Percentiles rank a stretch among this genome's conserved stretches.
phyloP scores from a whole-genome alignment of 2,797 vertebrate species.

The Dendrocincla fuliginosa region DNA sequence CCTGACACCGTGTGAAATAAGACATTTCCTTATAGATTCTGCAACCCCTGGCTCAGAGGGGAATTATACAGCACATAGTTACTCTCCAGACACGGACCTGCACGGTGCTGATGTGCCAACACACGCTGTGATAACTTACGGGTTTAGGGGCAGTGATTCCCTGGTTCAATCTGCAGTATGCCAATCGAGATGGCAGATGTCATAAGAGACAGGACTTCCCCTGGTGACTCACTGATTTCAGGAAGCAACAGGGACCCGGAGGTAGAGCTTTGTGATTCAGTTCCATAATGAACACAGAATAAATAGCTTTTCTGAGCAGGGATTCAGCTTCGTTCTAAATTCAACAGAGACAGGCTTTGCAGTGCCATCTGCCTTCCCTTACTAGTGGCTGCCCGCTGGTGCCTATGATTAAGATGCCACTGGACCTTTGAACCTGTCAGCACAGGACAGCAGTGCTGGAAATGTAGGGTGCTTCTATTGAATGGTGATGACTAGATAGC shows the following conservation, averaged over 20 bases:
- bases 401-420: background rate
- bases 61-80: fast-evolving
- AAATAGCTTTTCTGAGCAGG: background rate
- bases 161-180: background rate
- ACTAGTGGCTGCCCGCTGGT: background rate
- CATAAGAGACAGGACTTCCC: background rate
- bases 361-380: background rate
- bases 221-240: background rate
- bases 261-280: background rate
- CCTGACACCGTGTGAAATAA: background rate
- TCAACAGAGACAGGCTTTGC: background rate
- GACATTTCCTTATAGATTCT: background rate
- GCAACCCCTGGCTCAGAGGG: background rate
- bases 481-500: background rate
- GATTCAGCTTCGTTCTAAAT: fast-evolving
- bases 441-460: background rate
- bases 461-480: background rate
- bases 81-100: fast-evolving
- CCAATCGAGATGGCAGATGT: background rate
- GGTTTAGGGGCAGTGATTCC: background rate
- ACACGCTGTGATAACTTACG: background rate
- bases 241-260: background rate
- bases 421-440: background rate
- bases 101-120: fast-evolving
- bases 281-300: background rate